phyloP scores from a whole-genome alignment of 1,140 invertebrate species.

The Phymastichus coffea region DNA sequence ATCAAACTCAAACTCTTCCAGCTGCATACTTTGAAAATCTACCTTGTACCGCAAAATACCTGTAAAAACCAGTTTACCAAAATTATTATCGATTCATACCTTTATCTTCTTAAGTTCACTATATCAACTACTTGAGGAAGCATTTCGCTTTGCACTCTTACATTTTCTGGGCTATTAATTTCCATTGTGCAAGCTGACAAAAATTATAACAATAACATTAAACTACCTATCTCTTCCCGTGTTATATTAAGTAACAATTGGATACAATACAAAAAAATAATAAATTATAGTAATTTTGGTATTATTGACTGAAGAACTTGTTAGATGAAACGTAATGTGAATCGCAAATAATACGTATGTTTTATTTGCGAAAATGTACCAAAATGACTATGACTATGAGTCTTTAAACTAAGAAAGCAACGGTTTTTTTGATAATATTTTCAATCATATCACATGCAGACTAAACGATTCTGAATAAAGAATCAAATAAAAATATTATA shows the following conservation, averaged over 20 bases:
- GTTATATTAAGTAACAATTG: neutral
- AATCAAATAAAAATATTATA: conserved; percentile 28
- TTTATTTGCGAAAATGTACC: neutral
- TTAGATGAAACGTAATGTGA: too few relatives aligned
- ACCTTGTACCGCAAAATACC: conserved; percentile 98
- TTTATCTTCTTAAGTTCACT: conserved; percentile 17
- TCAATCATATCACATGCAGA: conserved; percentile 32
- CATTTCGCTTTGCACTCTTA: conserved; percentile 21
- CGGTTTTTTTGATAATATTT: neutral
- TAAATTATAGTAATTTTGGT: conserved; percentile 4
- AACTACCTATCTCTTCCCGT: neutral
- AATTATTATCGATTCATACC: neutral
- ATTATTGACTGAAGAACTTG: conserved; percentile 6
- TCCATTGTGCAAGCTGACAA: conserved; percentile 54
- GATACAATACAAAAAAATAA: neutral
- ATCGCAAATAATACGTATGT: too few relatives aligned
- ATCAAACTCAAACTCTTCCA: conserved; percentile 80
- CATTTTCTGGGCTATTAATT: conserved; percentile 45
- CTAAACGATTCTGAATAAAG: conserved; percentile 17
- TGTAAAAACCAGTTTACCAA: conserved; percentile 57
- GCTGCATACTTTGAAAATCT: conserved; percentile 95
- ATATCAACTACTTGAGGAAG: conserved; percentile 11
- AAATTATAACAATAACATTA: conserved; percentile 38
- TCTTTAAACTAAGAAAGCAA: conserved; percentile 5
- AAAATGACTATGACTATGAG: conserved; percentile 8